Conservation (phyloP, 2,797 vertebrate genomes). For the Pampus argenteus region DNA sequence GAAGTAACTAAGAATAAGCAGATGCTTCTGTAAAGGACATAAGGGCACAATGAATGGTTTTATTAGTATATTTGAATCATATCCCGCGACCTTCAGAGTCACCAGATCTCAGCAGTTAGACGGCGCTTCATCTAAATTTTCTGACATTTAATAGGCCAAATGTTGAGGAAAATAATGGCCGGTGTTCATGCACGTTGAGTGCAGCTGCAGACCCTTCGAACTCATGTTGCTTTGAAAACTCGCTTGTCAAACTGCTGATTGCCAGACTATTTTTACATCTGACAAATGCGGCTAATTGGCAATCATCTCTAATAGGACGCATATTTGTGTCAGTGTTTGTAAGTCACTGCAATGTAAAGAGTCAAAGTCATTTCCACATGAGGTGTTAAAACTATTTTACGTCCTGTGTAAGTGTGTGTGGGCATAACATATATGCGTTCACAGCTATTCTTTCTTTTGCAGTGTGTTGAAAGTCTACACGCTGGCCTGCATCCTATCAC, state of each 20-base stretch:
- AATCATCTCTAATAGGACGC: slow-evolving; percentile 63
- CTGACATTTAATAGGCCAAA: no score
- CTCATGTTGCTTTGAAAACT: slow-evolving; percentile 52
- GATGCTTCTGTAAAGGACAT: not conserved
- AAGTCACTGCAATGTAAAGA: slow-evolving; percentile 36
- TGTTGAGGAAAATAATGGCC: no score
- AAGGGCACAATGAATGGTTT: not conserved
- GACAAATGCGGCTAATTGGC: slow-evolving; percentile 59
- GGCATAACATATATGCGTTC: slow-evolving; percentile 29
- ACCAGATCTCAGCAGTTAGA: not conserved
- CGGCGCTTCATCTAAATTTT: no score
- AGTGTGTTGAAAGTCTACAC: slow-evolving; percentile 16
- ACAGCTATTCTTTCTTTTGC: slow-evolving; percentile 12
- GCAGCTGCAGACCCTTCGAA: slow-evolving; percentile 24
- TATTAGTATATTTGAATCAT: not conserved
- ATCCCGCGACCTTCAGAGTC: not conserved
- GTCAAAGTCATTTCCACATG: slow-evolving; percentile 49
- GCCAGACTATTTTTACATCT: slow-evolving; percentile 40
- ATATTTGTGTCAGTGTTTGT: slow-evolving; percentile 45
- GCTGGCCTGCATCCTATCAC: slow-evolving; percentile 25
- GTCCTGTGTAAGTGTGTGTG: slow-evolving; percentile 10
- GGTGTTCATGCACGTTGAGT: slow-evolving; percentile 22
- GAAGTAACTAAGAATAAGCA: not conserved
- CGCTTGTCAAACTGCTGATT: slow-evolving; percentile 62
- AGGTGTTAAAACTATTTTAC: slow-evolving; percentile 27